phyloP scores from a whole-genome alignment of 2,113 vertebrate genomes.

The Dromas ardeola region DNA sequence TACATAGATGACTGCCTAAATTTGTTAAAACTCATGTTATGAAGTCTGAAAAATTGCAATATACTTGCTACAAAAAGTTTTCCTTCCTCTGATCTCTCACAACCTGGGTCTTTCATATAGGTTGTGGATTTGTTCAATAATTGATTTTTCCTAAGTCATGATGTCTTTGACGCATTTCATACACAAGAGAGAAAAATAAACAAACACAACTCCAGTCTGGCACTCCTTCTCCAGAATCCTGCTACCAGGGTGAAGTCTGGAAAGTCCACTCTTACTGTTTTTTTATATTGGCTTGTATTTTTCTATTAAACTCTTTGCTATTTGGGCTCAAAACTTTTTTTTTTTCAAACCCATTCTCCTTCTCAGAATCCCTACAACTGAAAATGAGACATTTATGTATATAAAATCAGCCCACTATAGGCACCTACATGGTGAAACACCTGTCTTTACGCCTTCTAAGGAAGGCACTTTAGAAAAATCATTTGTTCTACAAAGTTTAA shows the following conservation, averaged over 20 bases:
- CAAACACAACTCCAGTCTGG: background rate
- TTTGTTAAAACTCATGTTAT: background rate
- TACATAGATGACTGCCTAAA: background rate
- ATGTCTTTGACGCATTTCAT: background rate
- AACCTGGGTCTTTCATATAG: background rate
- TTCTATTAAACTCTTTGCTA: background rate
- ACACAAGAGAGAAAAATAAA: background rate
- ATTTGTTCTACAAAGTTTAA: background rate
- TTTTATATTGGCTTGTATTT: background rate
- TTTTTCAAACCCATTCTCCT: background rate
- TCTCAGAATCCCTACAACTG: background rate
- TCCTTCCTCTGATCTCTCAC: background rate
- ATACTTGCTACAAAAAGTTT: background rate
- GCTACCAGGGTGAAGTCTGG: background rate
- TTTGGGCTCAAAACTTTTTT: background rate
- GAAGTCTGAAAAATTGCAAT: background rate
- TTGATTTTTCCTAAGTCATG: background rate
- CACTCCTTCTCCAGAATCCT: background rate
- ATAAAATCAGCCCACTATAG: background rate
- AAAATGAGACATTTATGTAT: background rate
- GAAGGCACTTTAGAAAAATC: background rate
- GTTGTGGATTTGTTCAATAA: background rate
- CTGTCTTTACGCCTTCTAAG: background rate
- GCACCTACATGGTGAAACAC: background rate
- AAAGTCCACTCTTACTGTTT: background rate